Percentiles rank a stretch among this genome's conserved stretches.
Evolutionary conservation across 1,140 invertebrate species (phyloP).

Genomic region (Scylla paramamosain): DNA sequence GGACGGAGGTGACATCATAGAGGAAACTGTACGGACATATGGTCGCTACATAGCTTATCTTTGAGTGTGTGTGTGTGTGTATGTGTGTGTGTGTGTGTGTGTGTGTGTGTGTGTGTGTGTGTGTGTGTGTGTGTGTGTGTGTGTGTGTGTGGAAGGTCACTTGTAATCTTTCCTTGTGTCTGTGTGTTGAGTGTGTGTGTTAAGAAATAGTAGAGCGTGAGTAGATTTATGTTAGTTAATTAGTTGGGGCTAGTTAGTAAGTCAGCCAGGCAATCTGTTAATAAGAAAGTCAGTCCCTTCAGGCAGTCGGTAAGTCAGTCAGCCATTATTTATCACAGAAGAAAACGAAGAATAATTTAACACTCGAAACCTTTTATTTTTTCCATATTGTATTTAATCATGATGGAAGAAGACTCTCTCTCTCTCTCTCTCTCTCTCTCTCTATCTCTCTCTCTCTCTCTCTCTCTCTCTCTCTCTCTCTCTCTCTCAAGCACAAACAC

Average conservation of each 20-base stretch:
- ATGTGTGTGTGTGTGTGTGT: neutral
- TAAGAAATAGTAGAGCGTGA: no score
- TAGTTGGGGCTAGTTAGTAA: no score
- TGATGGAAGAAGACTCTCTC: neutral
- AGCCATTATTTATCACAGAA: no score
- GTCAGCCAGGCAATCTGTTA: no score
- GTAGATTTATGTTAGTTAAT: no score
- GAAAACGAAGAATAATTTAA: no score
- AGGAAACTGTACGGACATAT: neutral
- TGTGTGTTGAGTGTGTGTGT: no score
- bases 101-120: neutral
- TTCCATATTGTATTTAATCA: neutral
- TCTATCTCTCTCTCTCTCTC: slow-evolving; percentile 50
- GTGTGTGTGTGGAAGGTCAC: neutral
- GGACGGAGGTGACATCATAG: neutral
- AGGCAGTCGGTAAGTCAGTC: no score
- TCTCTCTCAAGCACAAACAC: neutral
- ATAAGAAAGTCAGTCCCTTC: no score
- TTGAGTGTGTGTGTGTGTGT: neutral
- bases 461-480: slow-evolving; percentile 41
- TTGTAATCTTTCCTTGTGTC: no score
- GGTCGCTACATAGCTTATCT: neutral
- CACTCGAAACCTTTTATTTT: no score
- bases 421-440: slow-evolving; percentile 28
- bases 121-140: neutral